These are phyloP conservation scores for Ciconia maguari DNA, from an alignment of 2,113 vertebrate species.

Conservation along the genomic window DNA sequence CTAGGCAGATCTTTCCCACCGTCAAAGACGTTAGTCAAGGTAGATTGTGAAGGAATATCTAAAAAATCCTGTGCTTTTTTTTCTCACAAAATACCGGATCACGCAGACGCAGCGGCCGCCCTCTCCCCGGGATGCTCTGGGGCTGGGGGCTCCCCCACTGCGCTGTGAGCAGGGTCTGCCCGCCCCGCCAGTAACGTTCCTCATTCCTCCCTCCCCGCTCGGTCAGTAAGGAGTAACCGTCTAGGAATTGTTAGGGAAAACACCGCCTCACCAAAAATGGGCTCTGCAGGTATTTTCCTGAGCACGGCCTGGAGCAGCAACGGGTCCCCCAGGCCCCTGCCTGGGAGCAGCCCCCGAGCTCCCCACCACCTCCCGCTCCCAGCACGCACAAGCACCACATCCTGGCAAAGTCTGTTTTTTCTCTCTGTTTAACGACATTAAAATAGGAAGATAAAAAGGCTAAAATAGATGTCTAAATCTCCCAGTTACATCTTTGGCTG, in stretches of 20 bases:
- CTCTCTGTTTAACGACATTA: neutral
- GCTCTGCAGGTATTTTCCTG: neutral
- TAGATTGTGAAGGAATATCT: neutral
- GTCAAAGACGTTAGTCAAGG: neutral
- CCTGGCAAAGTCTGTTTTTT: neutral
- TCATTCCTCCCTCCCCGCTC: neutral
- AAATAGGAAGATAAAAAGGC: neutral
- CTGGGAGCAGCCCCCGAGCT: neutral
- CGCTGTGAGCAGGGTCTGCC: neutral
- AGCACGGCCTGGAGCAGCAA: fast-evolving
- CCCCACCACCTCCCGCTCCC: fast-evolving
- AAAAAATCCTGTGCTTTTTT: neutral
- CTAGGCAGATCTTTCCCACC: neutral
- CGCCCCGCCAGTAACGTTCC: neutral
- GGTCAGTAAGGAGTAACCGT: fast-evolving
- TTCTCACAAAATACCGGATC: fast-evolving
- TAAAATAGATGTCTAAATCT: neutral
- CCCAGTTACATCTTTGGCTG: constrained; percentile 24
- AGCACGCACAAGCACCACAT: neutral
- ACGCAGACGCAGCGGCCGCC: fast-evolving
- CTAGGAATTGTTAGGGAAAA: fast-evolving
- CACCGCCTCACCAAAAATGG: neutral
- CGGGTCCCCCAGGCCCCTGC: neutral
- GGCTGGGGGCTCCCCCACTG: neutral
- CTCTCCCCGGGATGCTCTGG: neutral